These are phyloP conservation scores for Odocoileus hemionus DNA, from an alignment of 2,113 vertebrate genomes.

Conservation along the genomic window DNA sequence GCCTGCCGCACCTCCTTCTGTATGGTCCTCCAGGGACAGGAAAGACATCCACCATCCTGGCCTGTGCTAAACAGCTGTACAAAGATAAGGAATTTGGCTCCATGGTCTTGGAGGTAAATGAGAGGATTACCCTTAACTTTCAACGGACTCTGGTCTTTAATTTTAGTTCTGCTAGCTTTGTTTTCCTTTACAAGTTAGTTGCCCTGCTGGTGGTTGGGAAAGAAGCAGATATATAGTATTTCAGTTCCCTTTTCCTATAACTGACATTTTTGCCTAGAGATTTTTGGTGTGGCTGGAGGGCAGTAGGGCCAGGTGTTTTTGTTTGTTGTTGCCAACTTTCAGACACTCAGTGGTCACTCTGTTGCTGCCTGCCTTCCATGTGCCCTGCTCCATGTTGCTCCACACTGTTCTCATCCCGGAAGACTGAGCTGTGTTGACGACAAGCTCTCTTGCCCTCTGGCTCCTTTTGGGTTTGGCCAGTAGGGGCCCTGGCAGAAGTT, in stretches of 20 bases:
- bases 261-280: not conserved
- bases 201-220: not conserved
- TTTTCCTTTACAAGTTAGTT: not conserved
- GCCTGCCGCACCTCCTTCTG: slow-evolving; percentile 92
- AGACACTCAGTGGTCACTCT: not conserved
- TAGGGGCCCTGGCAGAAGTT: not conserved
- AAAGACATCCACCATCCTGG: slow-evolving; percentile 96
- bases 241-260: not conserved
- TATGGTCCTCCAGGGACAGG: slow-evolving; percentile 98
- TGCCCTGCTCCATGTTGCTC: not conserved
- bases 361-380: not conserved
- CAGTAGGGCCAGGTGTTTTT: not conserved
- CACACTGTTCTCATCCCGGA: not conserved
- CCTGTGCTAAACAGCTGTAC: slow-evolving; percentile 93
- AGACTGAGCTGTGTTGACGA: not conserved
- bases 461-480: not conserved
- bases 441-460: not conserved
- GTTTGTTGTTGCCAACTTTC: not conserved
- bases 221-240: not conserved
- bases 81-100: slow-evolving; percentile 92
- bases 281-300: not conserved
- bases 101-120: slow-evolving; percentile 94
- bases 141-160: not conserved
- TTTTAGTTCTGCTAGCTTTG: not conserved
- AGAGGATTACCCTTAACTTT: not conserved